Evolutionary conservation across 2,797 vertebrate genomes (phyloP), one percentile per base, ranked within the genome.

Genomic region (Enteromius anoplus): DNA sequence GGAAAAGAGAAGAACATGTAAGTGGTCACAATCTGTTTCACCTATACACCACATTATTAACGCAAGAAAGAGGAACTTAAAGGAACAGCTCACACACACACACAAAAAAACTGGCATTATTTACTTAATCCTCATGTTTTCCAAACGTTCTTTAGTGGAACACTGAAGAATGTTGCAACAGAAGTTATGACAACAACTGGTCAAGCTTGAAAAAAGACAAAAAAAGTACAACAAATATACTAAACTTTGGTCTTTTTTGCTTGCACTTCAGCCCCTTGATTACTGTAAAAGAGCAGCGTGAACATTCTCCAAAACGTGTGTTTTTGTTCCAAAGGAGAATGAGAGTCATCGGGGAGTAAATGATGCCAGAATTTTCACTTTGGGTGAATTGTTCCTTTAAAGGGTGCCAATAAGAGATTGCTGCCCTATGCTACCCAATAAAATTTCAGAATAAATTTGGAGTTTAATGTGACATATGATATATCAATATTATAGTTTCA

Each of bases 1-100:
- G 51, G 87, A 89, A 78, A 8, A 75, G 23, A 78, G 60, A 47
- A 75, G 1, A 32, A 51, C 15, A 45, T 34, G 55, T 75, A 60
- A 78, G 64, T 26, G 47, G 32, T 42, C 69, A 75, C 34, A 42
- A 80, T 42, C 60, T 3, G 45, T 65, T 75, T 34, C 17, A 60
- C 23, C 21, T n/a, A 66, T 17, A 32, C 5, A 78, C 7, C 34
- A 70, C 47, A 60, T 69, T 29, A 19, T 26, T 53, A 40, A 21
- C 32, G 60, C 37, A 80, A 17, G 11, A 34, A 40, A 47, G 34
- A 40, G 29, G 62, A 65, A 65, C 29, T 65, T 23, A 75, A 58
- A 53, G n/a, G 32, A 45, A 51, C 23, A 23, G 80, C 17, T 23
- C 11, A 65, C 10, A 53, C 2, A n/a, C 26, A 26, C 26, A 75